Evolutionary conservation across 2,797 vertebrate species (phyloP).

Genomic region (Sandelia bainsii): DNA sequence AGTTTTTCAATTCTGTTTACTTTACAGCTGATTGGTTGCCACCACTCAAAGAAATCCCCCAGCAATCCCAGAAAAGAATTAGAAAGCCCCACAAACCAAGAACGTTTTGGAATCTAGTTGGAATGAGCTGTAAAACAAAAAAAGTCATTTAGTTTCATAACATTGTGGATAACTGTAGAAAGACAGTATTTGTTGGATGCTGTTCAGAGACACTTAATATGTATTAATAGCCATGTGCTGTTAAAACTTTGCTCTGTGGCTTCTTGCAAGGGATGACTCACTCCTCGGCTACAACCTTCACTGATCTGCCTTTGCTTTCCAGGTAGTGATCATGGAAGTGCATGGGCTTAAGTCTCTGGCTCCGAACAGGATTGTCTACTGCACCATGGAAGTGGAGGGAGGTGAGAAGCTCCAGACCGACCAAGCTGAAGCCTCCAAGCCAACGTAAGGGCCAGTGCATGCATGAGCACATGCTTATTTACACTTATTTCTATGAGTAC

Average conservation of each 20-base stretch:
- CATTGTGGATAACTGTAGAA: background rate
- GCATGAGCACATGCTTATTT: background rate
- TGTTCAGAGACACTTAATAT: background rate
- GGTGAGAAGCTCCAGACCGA: conserved; percentile 99
- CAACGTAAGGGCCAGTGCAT: conserved; percentile 88
- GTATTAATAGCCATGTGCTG: conserved; percentile 16
- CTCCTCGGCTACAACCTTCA: conserved; percentile 32
- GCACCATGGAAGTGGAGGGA: conserved; percentile 99
- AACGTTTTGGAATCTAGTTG: conserved; percentile 2
- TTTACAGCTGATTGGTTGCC: conserved; percentile 9
- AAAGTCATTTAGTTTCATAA: background rate
- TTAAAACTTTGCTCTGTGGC: conserved; percentile 22
- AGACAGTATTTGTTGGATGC: background rate
- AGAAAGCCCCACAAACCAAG: background rate
- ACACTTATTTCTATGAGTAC: background rate
- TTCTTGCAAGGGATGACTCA: conserved; percentile 46
- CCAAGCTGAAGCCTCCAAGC: conserved; percentile 98
- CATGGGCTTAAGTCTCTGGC: conserved; percentile 97
- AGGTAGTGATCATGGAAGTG: conserved; percentile 99
- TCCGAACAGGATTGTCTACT: conserved; percentile 98
- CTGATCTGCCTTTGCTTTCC: conserved; percentile 56
- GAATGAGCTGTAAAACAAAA: conserved; percentile 11
- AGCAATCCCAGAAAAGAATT: background rate
- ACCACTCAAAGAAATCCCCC: conserved; percentile 18
- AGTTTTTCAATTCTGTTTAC: conserved; percentile 30